phyloP scores from a whole-genome alignment of 92 coral and sea anemone species.

The Anthopleura xanthogrammica region DNA sequence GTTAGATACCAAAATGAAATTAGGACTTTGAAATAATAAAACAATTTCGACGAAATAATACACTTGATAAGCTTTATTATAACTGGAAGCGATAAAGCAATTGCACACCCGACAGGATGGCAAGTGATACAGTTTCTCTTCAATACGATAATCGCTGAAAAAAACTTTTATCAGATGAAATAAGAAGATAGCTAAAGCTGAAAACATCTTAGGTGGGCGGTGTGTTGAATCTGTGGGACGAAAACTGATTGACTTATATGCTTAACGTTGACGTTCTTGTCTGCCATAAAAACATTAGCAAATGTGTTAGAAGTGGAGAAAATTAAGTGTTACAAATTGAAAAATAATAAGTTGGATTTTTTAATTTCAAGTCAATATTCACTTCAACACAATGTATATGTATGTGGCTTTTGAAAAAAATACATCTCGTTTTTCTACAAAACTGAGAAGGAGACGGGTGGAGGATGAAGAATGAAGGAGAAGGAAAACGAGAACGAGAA shows the following conservation, averaged over 20 bases:
- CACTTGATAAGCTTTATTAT: too few relatives aligned
- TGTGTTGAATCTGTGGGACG: neutral
- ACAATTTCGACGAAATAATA: too few relatives aligned
- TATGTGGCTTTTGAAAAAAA: too few relatives aligned
- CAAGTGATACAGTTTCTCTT: neutral
- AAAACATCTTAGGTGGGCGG: neutral
- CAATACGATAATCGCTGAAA: neutral
- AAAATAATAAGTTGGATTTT: neutral
- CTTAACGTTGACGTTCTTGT: neutral
- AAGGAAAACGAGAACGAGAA: neutral
- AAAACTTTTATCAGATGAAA: too few relatives aligned
- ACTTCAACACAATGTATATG: neutral
- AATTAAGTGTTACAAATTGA: too few relatives aligned
- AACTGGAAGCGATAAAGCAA: too few relatives aligned
- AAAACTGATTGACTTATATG: neutral
- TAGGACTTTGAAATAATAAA: too few relatives aligned
- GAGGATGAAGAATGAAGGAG: too few relatives aligned
- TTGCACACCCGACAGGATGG: too few relatives aligned
- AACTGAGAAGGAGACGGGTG: too few relatives aligned
- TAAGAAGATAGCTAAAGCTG: neutral
- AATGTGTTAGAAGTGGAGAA: neutral
- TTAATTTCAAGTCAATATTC: neutral
- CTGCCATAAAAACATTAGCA: neutral
- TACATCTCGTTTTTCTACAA: too few relatives aligned
- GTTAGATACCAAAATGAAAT: too few relatives aligned